Conservation (phyloP, 2,888 invertebrate species). For the Amblyteles armatorius region DNA sequence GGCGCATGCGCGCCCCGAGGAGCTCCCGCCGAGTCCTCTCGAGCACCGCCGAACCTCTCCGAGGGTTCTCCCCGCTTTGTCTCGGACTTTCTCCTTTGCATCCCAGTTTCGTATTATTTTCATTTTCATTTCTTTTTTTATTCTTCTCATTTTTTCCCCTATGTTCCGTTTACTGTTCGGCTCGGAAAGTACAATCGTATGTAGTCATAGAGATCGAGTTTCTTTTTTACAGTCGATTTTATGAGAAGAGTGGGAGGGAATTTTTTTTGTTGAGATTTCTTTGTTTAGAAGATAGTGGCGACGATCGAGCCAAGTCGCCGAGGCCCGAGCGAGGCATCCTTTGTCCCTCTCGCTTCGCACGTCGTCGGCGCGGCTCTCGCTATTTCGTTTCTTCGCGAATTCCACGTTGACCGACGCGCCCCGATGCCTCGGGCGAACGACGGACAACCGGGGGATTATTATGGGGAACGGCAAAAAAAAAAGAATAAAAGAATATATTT, state of each 20-base stretch:
- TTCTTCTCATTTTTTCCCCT: neutral
- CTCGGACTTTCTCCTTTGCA: conserved; percentile 39
- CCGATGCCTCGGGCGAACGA: conserved; percentile 59
- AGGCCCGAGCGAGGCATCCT: conserved; percentile 44
- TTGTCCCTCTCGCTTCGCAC: conserved; percentile 56
- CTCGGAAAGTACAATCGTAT: neutral
- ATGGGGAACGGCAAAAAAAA: conserved; percentile 26
- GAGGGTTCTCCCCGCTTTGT: conserved; percentile 34
- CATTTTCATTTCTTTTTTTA: conserved; percentile 30
- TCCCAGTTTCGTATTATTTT: conserved; percentile 42
- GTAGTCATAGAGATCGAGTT: no score
- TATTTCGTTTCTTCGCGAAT: conserved; percentile 42
- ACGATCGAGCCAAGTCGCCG: neutral
- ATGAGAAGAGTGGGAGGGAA: neutral
- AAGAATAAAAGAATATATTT: neutral
- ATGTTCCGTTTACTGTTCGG: neutral
- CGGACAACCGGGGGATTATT: conserved; percentile 41
- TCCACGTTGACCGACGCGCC: conserved; percentile 52
- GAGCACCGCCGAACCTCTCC: conserved; percentile 27
- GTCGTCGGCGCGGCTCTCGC: conserved; percentile 1
- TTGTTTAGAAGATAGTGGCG: neutral
- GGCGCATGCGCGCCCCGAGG: neutral
- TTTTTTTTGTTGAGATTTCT: neutral
- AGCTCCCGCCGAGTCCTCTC: conserved; percentile 41
- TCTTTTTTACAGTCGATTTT: no score